These are phyloP conservation scores for Pygathrix nemaeus DNA, from an alignment of 2,113 vertebrate species.

Conservation along the genomic window DNA sequence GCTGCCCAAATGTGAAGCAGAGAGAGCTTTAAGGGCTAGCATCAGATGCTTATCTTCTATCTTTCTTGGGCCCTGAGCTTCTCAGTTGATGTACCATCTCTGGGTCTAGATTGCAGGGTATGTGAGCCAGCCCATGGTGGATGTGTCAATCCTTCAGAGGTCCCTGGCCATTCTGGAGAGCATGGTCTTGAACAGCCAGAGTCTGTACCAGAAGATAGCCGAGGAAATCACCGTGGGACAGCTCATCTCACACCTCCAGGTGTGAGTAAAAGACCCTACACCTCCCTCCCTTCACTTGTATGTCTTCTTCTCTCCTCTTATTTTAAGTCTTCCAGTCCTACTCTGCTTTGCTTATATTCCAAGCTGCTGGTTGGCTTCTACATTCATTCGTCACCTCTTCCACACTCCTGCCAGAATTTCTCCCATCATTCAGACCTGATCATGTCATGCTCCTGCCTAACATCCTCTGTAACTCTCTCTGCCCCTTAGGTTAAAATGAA, in stretches of 20 bases:
- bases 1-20: background rate
- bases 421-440: background rate
- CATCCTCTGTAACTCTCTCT: background rate
- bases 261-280: slow-evolving; percentile 89
- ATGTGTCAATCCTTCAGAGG: slow-evolving; percentile 97
- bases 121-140: slow-evolving; percentile 97
- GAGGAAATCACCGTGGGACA: slow-evolving; percentile 98
- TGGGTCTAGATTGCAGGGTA: slow-evolving; percentile 93
- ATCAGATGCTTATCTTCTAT: background rate
- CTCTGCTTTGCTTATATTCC: background rate
- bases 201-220: slow-evolving; percentile 96
- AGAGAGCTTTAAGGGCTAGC: background rate
- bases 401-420: background rate
- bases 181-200: slow-evolving; percentile 99
- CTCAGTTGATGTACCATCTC: background rate
- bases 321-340: background rate
- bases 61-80: background rate
- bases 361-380: background rate
- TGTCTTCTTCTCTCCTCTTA: background rate
- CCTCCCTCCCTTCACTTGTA: too few relatives aligned
- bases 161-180: slow-evolving; percentile 98
- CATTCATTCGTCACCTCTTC: background rate
- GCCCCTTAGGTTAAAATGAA: background rate
- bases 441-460: background rate
- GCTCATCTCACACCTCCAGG: slow-evolving; percentile 98